Base-by-base conservation (phyloP, 2,797 vertebrate genomes). In the Epinephelus malabaricus region DNA sequence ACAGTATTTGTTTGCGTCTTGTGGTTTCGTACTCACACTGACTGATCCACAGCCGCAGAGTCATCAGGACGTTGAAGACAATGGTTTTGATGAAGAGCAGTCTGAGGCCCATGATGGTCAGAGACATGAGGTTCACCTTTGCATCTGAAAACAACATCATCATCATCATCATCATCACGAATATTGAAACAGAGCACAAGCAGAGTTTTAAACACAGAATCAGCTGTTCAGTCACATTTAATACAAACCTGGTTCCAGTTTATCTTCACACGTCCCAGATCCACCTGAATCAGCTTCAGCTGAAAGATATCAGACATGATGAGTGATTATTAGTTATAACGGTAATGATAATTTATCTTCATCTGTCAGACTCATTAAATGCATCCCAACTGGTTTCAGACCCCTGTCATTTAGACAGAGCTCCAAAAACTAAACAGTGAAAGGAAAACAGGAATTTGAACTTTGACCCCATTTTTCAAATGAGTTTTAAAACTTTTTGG, bases 61-160 rank as follows among this genome's bases (percentile, higher is more conserved):
- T 95, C 86, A 96, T 84, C 81, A 96, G 82, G 19, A 95, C 62
- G 27, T 96, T 95, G 73, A 96, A 95, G 45, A 78, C 76, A 17
- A 96, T 47, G 51, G 95, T 95, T 83, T 96, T 96, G 43, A 95
- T 1, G 73, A 96, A 92, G 67, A 96, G 66, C 5, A 96, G 30
- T 17, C 95, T 82, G 56, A 96, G 89, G 25, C 80, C 87, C 4
- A 92, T 76, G 58, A 94, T 50, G 15, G 84, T 87, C 56, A 95
- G 4, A 4, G 91, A 54, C 56, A 93, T 14, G 3, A 83, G 14
- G 80, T 92, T 95, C 60, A 91, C 67, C 21, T 73, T 83, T 1
- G 14, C 25, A 80, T 94, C 95, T 96, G 87, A 2, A 81, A 49
- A 65, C 19, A 50, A 6, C 46, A 73, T 1, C 6, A 49, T 18